Evolutionary conservation across 2,888 invertebrate species (phyloP).

Genomic region (Galerucella nymphaeae): DNA sequence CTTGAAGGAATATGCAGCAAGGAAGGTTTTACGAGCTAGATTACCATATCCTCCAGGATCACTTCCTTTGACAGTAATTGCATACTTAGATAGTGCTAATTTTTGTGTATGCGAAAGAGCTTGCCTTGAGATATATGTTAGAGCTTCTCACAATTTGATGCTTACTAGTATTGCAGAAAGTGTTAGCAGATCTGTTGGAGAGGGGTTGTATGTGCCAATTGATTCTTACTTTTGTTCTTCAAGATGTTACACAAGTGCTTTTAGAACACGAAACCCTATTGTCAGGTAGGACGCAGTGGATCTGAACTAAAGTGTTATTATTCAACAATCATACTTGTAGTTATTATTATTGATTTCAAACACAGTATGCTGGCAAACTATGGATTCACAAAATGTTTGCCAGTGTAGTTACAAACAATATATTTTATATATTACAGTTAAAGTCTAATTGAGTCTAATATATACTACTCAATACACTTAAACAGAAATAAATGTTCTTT

Average conservation of each 20-base stretch:
- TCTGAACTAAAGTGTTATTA: conserved; percentile 53
- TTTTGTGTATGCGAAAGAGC: conserved; percentile 73
- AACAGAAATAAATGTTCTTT: background rate
- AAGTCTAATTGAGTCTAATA: no score
- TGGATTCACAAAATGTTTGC: no score
- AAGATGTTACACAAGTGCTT: conserved; percentile 63
- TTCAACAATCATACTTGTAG: background rate
- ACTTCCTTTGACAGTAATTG: conserved; percentile 71
- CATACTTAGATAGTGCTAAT: conserved; percentile 71
- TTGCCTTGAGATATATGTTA: conserved; percentile 58
- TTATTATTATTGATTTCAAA: conserved; percentile 6
- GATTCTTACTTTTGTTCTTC: conserved; percentile 74
- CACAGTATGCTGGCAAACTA: background rate
- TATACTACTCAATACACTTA: no score
- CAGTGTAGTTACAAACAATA: no score
- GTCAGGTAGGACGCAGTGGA: conserved; percentile 67
- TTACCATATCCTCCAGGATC: conserved; percentile 69
- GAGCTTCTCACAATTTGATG: conserved; percentile 61
- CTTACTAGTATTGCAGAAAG: conserved; percentile 64
- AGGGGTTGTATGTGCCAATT: conserved; percentile 65
- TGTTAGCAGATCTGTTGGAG: conserved; percentile 61
- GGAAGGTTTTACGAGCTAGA: conserved; percentile 67
- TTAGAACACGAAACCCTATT: conserved; percentile 59
- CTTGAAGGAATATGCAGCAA: conserved; percentile 70
- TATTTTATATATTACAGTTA: no score